Base-by-base conservation (phyloP, 2,113 vertebrate genomes). In the Xenopus laevis region DNA sequence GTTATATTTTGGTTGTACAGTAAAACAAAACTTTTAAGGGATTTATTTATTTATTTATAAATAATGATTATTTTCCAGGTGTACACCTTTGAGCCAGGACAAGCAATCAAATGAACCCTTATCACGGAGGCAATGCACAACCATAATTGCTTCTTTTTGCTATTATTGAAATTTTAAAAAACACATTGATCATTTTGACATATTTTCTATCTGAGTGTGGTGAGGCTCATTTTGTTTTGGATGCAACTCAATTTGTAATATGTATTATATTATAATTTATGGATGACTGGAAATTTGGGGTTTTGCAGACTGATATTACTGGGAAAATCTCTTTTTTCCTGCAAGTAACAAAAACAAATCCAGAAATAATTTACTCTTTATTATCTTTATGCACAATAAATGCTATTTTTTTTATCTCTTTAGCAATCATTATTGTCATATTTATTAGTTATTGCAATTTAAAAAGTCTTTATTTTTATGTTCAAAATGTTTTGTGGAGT, bases 91-190 rank as follows among this genome's bases (percentile, higher is more conserved):
- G 55, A 69, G 67, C 59, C 67, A 64, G 66, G 65, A 70, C 67
- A 77, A 70, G 66, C 59, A 77, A 77, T 77, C 74, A 70, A 70
- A 77, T 64, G 15, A 63, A 47, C 69, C 59, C 60, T 67, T 70
- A 77, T 70, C 74, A 77, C 40, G 30, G 63, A 77, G 67, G 74
- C 69, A 77, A 77, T 59, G 66, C 69, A 67, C 30, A 52, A 27
- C 74, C 74, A 70, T 77, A 77, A 77, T 77, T 77, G 74, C 74
- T 77, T 77, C 74, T 77, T 77, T 77, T 77, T 68, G 74, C 74
- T 77, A 77, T 77, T 77, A 77, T 77, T 77, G 74, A 77, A 77
- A 77, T 77, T 77, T 77, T 77, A 77, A 77, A n/a, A 77, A 66
- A 77, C 74, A 70, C 74, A 77, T 77, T 77, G 74, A 77, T 77